Base-by-base conservation (phyloP, 2,888 invertebrate species). In the Drosophila algonquin region DNA sequence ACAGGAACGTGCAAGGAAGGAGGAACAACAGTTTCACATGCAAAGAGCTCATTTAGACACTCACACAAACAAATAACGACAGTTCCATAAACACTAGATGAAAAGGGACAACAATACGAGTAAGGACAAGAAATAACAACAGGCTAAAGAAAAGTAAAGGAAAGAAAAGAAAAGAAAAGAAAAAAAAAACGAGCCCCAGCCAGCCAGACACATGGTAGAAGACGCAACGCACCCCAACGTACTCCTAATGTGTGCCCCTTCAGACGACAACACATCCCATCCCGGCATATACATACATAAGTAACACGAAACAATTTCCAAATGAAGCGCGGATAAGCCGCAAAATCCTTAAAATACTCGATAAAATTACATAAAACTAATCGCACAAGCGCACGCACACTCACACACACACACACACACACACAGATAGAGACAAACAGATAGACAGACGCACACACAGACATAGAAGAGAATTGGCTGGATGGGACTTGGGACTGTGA, bases 331-430 rank as follows among this genome's bases (percentile, higher is more conserved):
- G 88, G 88, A 86, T 87, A 86, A 86, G 83, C 89, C 80, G 83
- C 87, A 87, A 90, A 85, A 90, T 90, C 89, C 90, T 89, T 90
- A 89, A 90, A 90, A 90, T 90, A 88, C 90, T 87, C 89, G 90
- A 90, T 90, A 90, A 90, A 90, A 90, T 90, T 90, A 90, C 90
- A 90, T 89, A 90, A 90, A 90, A 90, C 90, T 90, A 90, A 90
- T 90, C 90, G 88, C 82, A 90, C 86, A 90, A 81, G 76, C 80
- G 81, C 80, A 86, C 79, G 65, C 76, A 81, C 70, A 60, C 64
- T 69, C 58, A 62, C 68, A 47, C 46, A 30, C 30, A 30, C 30
- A 24, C 40, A 40, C 40, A 40, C 40, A 40, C 65, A 60, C n/a
- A 30, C 30, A 30, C 30, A 24, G 24, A 24, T 24, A 24, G 24